Percentiles rank a stretch among this genome's conserved stretches.
Conservation (phyloP, 2,888 invertebrate genomes). For the Xanthia togata region DNA sequence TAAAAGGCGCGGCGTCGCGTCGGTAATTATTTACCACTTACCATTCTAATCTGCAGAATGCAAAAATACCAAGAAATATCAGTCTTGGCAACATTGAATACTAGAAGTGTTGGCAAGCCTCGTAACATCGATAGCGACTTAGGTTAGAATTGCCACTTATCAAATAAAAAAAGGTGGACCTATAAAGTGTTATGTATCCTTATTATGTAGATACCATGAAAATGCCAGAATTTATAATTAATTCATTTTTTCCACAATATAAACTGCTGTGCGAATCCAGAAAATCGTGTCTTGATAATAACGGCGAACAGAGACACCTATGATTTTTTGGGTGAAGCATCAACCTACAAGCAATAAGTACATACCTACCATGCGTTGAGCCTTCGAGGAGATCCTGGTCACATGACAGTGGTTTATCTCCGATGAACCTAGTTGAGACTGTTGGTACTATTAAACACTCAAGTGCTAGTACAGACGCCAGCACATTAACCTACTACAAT, state of each 20-base stretch:
- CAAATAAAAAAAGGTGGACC: background rate
- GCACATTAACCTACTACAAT: too few species aligned
- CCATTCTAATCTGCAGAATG: background rate
- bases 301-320: slow-evolving; percentile 39
- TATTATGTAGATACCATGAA: background rate
- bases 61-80: background rate
- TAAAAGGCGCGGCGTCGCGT: background rate
- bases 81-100: slow-evolving; percentile 9
- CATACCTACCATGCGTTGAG: background rate
- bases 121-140: background rate
- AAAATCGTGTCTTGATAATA: background rate
- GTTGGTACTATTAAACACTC: background rate
- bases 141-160: background rate
- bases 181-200: background rate
- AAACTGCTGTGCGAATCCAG: background rate
- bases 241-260: background rate
- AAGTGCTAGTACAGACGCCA: too few species aligned
- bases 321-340: slow-evolving; percentile 7
- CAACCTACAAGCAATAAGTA: background rate
- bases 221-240: background rate
- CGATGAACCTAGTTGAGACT: background rate
- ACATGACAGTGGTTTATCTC: background rate
- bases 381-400: background rate
- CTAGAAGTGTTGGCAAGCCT: background rate
- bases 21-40: too few species aligned